Evolutionary conservation across 2,888 invertebrate species (phyloP), one percentile per base, ranked within the genome.

Genomic region (Andrena dorsata): DNA sequence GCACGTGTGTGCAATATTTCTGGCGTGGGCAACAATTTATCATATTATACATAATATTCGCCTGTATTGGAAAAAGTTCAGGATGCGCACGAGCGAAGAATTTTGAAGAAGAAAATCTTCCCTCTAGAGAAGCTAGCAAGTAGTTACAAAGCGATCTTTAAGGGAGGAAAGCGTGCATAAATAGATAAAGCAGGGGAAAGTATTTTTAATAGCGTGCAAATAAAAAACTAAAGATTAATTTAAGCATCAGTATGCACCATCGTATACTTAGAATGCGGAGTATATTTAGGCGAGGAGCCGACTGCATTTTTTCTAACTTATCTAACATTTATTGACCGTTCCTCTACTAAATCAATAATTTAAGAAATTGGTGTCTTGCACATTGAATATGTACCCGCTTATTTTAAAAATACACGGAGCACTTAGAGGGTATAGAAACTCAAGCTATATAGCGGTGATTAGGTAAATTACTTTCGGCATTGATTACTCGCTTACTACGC

Each of bases 201-300:
- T 64, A 73, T 73, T 72, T 73, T 63, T 64, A 64, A 56, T 32
- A 5, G 1, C 4, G 2, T 32, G 7, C 5, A 73, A 47, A 49
- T 64, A 26, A 63, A 64, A 56, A 10, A 10, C 16, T n/a, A 47
- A 16, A 0, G 20, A 76, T 5, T 47, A 58, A 68, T 69, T 60
- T 47, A 56, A 63, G 23, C 30, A 5, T 3, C 20, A 16, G 23
- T 5, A 6, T n/a, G 30, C 32, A 10, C 8, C 26, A 23, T 10
- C 20, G 20, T 51, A 35, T 23, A 35, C 10, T 61, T 71, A 69
- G 26, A 53, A 26, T n/a, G 5, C 2, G 56, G 32, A 26, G 10
- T 69, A 69, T 41, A 69, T 56, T 56, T 69, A 69, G n/a, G 2
- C 26, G 35, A 23, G n/a, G 26, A 56, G 53, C 4, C 2, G 13